phyloP scores from a whole-genome alignment of 1,140 invertebrate genomes.

The Wasmannia auropunctata region DNA sequence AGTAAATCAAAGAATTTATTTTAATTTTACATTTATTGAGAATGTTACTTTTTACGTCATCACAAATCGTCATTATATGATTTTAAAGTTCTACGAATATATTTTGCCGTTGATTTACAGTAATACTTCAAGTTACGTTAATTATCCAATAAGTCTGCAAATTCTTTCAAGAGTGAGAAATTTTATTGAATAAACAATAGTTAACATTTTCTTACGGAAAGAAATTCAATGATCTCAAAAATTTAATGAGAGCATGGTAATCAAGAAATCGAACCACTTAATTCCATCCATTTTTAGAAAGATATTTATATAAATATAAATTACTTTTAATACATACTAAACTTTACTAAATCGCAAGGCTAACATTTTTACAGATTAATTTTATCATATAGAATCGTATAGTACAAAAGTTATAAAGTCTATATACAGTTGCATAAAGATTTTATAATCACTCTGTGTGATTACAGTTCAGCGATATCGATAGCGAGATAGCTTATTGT shows the following conservation, averaged over 20 bases:
- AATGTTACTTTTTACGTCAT: background rate
- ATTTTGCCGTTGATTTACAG: background rate
- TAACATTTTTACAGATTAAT: conserved; percentile 1
- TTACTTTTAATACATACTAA: background rate
- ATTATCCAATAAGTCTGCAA: background rate
- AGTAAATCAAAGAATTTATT: background rate
- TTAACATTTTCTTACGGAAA: background rate
- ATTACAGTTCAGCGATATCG: background rate
- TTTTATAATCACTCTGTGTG: background rate
- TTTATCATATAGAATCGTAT: background rate
- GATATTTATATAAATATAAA: background rate
- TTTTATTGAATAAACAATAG: background rate
- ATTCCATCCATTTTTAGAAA: background rate
- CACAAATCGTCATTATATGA: background rate
- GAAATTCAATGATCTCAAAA: background rate
- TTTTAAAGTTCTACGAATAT: background rate
- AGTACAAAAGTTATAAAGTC: background rate
- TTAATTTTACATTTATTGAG: background rate
- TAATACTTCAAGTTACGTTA: background rate
- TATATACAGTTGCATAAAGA: background rate
- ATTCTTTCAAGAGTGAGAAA: background rate
- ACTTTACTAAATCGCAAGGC: background rate
- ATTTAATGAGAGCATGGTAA: background rate
- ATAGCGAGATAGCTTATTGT: background rate
- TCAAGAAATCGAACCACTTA: background rate